These are phyloP conservation scores for Phthorimaea operculella DNA, from an alignment of 1,140 invertebrate genomes.

Conservation along the genomic window DNA sequence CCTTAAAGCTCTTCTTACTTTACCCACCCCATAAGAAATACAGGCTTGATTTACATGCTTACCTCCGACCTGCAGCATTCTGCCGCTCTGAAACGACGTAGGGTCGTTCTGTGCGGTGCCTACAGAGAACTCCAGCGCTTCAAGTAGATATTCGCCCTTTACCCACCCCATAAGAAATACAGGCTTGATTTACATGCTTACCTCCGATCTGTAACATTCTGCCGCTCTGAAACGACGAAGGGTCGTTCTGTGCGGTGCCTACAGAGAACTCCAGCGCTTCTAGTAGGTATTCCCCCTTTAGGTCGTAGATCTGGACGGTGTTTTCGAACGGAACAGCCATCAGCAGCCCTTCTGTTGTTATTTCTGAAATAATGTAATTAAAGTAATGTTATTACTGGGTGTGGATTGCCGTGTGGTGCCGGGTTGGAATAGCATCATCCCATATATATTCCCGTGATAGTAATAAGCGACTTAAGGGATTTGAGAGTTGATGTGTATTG, in stretches of 20 bases:
- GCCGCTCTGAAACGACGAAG: slow-evolving; percentile 56
- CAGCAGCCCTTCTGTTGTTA: slow-evolving; percentile 75
- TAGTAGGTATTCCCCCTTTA: slow-evolving; percentile 72
- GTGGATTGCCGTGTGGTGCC: no score
- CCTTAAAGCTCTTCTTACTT: no score
- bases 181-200: no score
- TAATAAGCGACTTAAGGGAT: no score
- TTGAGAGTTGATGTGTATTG: no score
- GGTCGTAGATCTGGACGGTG: slow-evolving; percentile 72
- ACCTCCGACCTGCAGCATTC: slow-evolving; percentile 71
- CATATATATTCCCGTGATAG: no score
- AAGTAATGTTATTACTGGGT: no score
- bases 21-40: no score
- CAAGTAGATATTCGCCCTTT: slow-evolving; percentile 70
- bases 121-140: slow-evolving; percentile 72
- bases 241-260: slow-evolving; percentile 31
- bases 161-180: no score
- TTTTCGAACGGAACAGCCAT: slow-evolving; percentile 79
- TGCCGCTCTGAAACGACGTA: slow-evolving; percentile 58
- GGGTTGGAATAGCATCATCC: no score
- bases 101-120: slow-evolving; percentile 36
- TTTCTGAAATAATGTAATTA: slow-evolving; percentile 40
- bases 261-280: slow-evolving; percentile 73
- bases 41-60: no score
- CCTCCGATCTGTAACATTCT: slow-evolving; percentile 64